phyloP scores from a whole-genome alignment of 35 echinoderm and acorn worm species.

The Heliocidaris tuberculata region DNA sequence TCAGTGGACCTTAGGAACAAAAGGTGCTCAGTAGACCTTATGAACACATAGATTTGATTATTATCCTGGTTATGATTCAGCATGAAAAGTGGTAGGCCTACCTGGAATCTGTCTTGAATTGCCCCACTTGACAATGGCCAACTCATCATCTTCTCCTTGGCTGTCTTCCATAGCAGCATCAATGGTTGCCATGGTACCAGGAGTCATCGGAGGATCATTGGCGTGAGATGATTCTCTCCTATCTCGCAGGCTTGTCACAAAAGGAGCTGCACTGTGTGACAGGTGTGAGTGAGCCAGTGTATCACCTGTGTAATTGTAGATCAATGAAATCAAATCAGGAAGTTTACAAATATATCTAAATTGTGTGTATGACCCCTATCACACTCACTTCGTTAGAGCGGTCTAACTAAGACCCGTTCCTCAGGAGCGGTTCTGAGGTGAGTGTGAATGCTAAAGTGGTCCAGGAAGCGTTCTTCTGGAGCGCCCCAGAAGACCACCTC shows the following conservation, averaged over 20 bases:
- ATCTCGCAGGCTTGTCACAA: constrained; percentile 44
- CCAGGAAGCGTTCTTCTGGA: too few relatives aligned
- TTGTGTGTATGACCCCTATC: too few relatives aligned
- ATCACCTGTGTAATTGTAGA: background rate
- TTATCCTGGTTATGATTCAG: background rate
- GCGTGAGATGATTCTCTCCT: background rate
- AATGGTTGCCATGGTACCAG: constrained; percentile 19
- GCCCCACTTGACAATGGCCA: constrained; percentile 20
- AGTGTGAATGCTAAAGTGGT: too few relatives aligned
- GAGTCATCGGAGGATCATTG: background rate
- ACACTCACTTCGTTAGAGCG: too few relatives aligned
- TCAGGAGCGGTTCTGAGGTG: too few relatives aligned
- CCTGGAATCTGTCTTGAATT: background rate
- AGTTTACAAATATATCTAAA: too few relatives aligned
- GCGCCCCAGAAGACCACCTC: too few relatives aligned
- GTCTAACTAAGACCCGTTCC: too few relatives aligned
- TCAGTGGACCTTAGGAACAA: too few relatives aligned
- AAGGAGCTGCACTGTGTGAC: constrained; percentile 66
- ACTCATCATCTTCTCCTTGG: constrained; percentile 39
- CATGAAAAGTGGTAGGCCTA: background rate
- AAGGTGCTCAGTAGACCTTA: too few relatives aligned
- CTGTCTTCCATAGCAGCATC: constrained; percentile 26
- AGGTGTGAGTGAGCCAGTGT: constrained; percentile 50
- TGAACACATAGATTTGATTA: background rate
- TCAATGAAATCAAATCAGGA: background rate